Conservation (phyloP, 2,113 vertebrate species). For the Amazona guildingii region DNA sequence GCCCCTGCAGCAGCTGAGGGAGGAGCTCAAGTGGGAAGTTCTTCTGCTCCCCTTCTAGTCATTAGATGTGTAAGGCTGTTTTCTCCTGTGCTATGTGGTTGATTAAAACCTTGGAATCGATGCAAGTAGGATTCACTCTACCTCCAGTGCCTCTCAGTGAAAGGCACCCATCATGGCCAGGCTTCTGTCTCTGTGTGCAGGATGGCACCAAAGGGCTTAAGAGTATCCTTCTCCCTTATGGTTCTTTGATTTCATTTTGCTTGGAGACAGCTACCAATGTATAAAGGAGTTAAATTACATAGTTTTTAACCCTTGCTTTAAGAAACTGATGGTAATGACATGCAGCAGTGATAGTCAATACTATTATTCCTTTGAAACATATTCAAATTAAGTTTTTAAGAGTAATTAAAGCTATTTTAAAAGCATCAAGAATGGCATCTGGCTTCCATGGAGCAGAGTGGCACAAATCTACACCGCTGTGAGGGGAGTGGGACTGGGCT, state of each 20-base stretch:
- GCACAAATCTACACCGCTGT: neutral
- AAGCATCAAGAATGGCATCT: neutral
- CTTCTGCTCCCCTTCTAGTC: neutral
- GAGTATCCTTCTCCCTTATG: neutral
- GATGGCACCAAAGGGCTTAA: accelerated
- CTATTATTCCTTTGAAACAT: neutral
- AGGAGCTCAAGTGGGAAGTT: accelerated
- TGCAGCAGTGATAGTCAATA: neutral
- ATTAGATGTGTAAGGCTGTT: neutral
- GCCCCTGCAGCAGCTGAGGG: neutral
- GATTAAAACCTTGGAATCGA: neutral
- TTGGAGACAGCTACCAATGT: neutral
- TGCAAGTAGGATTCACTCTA: neutral
- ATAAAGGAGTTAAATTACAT: neutral
- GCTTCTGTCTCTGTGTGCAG: neutral
- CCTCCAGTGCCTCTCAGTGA: neutral
- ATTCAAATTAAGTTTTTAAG: neutral
- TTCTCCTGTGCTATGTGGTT: neutral
- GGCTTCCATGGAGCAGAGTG: neutral
- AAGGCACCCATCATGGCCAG: accelerated
- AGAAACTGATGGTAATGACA: neutral
- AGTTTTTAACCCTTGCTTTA: neutral
- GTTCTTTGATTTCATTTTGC: neutral
- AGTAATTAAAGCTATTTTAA: neutral
- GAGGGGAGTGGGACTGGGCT: neutral